Conservation (phyloP, 1,140 invertebrate species). For the Spodoptera frugiperda region DNA sequence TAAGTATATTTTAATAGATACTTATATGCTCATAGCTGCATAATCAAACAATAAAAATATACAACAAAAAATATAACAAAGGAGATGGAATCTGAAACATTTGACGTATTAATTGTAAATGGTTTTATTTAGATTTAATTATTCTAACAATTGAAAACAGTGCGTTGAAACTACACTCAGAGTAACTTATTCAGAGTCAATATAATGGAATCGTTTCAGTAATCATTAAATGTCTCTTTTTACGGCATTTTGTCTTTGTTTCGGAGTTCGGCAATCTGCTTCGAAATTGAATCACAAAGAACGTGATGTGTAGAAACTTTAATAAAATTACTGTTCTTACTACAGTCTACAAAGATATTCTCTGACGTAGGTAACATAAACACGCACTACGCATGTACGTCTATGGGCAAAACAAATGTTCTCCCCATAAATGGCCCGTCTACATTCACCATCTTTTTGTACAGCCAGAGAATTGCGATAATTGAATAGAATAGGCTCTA, state of each 20-base stretch:
- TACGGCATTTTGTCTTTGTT: no score
- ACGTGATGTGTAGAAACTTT: constrained; percentile 1
- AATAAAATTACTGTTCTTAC: constrained; percentile 4
- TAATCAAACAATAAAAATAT: constrained; percentile 5
- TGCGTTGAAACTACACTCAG: no score
- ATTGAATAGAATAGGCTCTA: constrained; percentile 19
- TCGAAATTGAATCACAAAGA: neutral
- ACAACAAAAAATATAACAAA: neutral
- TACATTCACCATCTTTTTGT: constrained; percentile 33
- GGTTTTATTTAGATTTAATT: no score
- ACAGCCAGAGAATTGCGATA: constrained; percentile 21
- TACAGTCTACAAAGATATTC: neutral
- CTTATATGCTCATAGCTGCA: neutral
- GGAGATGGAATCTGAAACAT: constrained; percentile 5
- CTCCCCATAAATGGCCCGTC: constrained; percentile 23
- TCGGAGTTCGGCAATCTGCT: no score
- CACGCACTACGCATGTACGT: neutral
- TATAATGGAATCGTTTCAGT: no score
- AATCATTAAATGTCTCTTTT: no score
- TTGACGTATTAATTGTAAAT: neutral
- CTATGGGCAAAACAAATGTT: constrained; percentile 10
- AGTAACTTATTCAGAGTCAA: no score
- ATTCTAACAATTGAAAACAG: no score
- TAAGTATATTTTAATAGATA: neutral
- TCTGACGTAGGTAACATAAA: neutral